A percentile compares a stretch with the other conserved stretches of the same genome.
phyloP scores from a whole-genome alignment of 2,888 invertebrate genomes.

The Cataglyphis albicans region DNA sequence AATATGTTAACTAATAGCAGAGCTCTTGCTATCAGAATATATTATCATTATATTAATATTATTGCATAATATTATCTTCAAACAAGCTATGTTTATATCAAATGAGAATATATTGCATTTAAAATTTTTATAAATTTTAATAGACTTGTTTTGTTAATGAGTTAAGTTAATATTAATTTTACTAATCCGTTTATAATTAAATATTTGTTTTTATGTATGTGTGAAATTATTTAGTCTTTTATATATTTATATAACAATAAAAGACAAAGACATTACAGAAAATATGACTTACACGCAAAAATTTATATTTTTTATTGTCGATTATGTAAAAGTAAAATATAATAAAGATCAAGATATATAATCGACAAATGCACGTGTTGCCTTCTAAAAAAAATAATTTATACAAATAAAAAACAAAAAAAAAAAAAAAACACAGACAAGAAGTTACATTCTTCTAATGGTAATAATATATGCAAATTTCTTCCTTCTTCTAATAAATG shows the following conservation, averaged over 20 bases:
- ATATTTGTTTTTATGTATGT: neutral
- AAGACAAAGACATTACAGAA: neutral
- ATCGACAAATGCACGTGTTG: neutral
- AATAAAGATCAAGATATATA: neutral
- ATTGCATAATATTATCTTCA: neutral
- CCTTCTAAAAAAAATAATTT: neutral
- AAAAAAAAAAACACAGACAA: neutral
- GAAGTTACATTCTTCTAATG: neutral
- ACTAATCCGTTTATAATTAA: neutral
- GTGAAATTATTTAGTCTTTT: neutral
- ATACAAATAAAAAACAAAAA: neutral
- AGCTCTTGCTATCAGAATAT: neutral
- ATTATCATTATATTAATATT: neutral
- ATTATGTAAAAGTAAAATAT: neutral
- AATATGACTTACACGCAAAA: neutral
- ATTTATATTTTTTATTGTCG: neutral
- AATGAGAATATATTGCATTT: neutral
- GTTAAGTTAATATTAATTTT: neutral
- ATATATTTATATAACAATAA: neutral
- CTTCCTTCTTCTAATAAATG: constrained; percentile 12
- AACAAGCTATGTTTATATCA: neutral
- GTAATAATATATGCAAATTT: constrained; percentile 3
- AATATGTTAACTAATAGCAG: neutral
- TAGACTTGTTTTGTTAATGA: neutral
- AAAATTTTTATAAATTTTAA: neutral